These are phyloP conservation scores for Aphis gossypii DNA, from an alignment of 1,140 invertebrate species.

Conservation along the genomic window DNA sequence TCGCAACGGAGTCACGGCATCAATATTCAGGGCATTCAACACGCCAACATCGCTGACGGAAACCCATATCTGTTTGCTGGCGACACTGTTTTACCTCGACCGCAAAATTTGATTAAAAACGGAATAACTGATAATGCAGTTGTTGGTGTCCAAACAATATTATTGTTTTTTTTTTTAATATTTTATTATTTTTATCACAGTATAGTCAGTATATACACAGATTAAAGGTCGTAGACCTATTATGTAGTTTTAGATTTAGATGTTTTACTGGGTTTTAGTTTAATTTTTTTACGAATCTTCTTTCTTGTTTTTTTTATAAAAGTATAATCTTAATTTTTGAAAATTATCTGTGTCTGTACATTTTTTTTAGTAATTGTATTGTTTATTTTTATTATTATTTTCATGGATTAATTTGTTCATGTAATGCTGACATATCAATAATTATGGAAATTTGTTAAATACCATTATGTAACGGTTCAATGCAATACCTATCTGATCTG, in stretches of 20 bases:
- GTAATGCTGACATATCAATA: background rate
- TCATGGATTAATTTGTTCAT: background rate
- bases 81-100: background rate
- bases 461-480: background rate
- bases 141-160: slow-evolving; percentile 22
- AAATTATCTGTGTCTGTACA: background rate
- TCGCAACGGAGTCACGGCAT: no score
- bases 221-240: slow-evolving; percentile 39
- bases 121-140: background rate
- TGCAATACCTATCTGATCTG: slow-evolving; percentile 10
- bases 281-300: background rate
- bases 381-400: background rate
- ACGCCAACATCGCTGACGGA: no score
- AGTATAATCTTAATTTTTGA: background rate
- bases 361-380: background rate
- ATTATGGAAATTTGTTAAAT: background rate
- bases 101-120: background rate
- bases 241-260: slow-evolving; percentile 14
- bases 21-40: background rate
- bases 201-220: background rate
- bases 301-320: background rate
- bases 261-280: background rate
- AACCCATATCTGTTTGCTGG: background rate
- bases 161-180: background rate
- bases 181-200: slow-evolving; percentile 29